Percentiles rank a stretch among this genome's conserved stretches.
Evolutionary conservation across 2,113 vertebrate genomes (phyloP).

Genomic region (Ginglymostoma cirratum): DNA sequence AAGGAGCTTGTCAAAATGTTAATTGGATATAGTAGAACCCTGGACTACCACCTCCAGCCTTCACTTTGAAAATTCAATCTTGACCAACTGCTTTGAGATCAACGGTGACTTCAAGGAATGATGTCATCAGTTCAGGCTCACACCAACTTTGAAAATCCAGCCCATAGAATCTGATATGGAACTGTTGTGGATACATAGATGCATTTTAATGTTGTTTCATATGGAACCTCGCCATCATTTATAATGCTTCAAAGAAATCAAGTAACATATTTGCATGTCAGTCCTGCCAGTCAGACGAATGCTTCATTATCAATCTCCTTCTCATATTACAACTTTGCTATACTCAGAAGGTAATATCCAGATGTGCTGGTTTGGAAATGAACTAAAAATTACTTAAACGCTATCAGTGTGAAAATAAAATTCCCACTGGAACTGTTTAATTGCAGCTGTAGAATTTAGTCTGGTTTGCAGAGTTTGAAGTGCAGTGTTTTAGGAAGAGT

Average conservation of each 20-base stretch:
- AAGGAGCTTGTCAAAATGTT: not conserved
- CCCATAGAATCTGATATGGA: not conserved
- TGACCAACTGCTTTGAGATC: not conserved
- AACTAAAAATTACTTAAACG: constrained; percentile 34
- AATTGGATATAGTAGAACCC: not conserved
- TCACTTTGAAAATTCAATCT: not conserved
- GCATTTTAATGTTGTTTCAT: not conserved
- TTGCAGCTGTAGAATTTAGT: constrained; percentile 16
- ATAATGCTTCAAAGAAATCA: constrained; percentile 2
- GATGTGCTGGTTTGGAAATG: constrained; percentile 9
- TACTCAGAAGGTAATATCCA: not conserved
- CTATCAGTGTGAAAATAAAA: not conserved
- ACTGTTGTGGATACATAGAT: not conserved
- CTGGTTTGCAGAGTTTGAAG: constrained; percentile 17
- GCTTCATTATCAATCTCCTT: constrained; percentile 5
- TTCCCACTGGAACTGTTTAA: constrained; percentile 16
- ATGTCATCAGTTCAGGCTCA: not conserved
- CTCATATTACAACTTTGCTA: not conserved
- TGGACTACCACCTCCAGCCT: too few species aligned
- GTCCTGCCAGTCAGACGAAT: not conserved
- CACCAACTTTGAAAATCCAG: not conserved
- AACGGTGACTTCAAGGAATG: too few species aligned
- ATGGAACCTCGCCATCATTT: not conserved
- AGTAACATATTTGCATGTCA: not conserved
- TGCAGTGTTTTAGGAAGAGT: not conserved